Conservation (phyloP, 2,888 invertebrate species). For the Bembecia ichneumoniformis region DNA sequence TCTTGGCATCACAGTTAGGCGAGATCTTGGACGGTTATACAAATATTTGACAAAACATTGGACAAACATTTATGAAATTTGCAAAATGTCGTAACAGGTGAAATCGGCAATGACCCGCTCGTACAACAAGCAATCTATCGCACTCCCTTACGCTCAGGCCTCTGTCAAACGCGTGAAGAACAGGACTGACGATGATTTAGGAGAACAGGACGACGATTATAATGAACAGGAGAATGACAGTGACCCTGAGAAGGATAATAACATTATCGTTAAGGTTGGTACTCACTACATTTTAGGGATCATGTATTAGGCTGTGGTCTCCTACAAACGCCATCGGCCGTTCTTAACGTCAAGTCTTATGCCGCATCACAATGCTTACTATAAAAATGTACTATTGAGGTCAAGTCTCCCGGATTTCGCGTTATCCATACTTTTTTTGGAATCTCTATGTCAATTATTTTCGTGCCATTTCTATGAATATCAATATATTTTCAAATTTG, state of each 20-base stretch:
- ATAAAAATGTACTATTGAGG: too few relatives aligned
- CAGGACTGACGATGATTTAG: slow-evolving; percentile 30
- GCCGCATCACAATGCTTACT: too few relatives aligned
- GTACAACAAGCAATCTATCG: slow-evolving; percentile 87
- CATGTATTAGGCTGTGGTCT: too few relatives aligned
- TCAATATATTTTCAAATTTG: too few relatives aligned
- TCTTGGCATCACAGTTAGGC: not conserved
- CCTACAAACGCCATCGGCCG: too few relatives aligned
- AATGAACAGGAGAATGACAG: slow-evolving; percentile 70
- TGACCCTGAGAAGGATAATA: slow-evolving; percentile 75
- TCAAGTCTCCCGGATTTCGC: too few relatives aligned
- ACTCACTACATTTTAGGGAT: not conserved
- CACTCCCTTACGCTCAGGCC: slow-evolving; percentile 84
- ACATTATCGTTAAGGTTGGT: slow-evolving; percentile 81
- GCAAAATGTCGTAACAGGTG: slow-evolving; percentile 65
- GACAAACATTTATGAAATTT: too few relatives aligned
- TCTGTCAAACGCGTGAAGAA: slow-evolving; percentile 73
- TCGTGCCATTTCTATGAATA: too few relatives aligned
- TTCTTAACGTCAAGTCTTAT: too few relatives aligned
- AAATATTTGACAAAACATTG: not conserved
- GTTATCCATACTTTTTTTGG: too few relatives aligned
- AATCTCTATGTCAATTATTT: too few relatives aligned
- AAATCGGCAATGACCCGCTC: slow-evolving; percentile 94
- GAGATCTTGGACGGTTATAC: not conserved
- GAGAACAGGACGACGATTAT: slow-evolving; percentile 39